A percentile compares a stretch with the other conserved stretches of the same genome.
Conservation (phyloP, 2,888 invertebrate species). For the Ditula angustiorana region DNA sequence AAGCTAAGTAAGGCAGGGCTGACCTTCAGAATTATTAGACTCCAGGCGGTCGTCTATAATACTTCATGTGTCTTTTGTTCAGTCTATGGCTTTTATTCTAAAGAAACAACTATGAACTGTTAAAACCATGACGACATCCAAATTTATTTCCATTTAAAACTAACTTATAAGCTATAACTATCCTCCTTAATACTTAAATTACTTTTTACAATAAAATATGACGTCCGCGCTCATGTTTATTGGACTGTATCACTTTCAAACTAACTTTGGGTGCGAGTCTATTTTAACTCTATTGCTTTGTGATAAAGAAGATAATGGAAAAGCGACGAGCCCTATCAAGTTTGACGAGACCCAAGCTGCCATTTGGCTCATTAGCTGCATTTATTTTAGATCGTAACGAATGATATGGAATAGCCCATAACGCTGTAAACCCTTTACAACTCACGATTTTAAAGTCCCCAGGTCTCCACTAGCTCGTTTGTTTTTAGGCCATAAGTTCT, state of each 20-base stretch:
- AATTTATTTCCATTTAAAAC: conserved; percentile 7
- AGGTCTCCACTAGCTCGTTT: no score
- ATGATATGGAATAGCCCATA: conserved; percentile 43
- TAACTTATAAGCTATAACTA: conserved; percentile 18
- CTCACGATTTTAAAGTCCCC: conserved; percentile 46
- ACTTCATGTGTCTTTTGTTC: not conserved
- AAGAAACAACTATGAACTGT: not conserved
- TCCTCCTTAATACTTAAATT: conserved; percentile 22
- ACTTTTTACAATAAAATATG: conserved; percentile 33
- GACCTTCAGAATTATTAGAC: not conserved
- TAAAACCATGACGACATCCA: not conserved
- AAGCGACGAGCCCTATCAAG: not conserved
- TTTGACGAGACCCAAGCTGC: conserved; percentile 28
- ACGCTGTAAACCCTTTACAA: conserved; percentile 47
- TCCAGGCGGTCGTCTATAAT: not conserved
- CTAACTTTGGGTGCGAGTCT: not conserved
- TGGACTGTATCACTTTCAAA: conserved; percentile 24
- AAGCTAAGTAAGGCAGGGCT: not conserved
- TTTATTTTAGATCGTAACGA: conserved; percentile 54
- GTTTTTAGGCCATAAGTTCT: no score
- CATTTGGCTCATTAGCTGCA: conserved; percentile 51
- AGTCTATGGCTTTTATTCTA: not conserved
- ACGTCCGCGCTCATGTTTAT: conserved; percentile 26
- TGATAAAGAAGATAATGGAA: conserved; percentile 3
- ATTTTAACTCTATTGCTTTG: not conserved